A percentile compares a stretch with the other conserved stretches of the same genome.
Conservation (phyloP, 2,888 invertebrate genomes). For the Heliothis peltigera region DNA sequence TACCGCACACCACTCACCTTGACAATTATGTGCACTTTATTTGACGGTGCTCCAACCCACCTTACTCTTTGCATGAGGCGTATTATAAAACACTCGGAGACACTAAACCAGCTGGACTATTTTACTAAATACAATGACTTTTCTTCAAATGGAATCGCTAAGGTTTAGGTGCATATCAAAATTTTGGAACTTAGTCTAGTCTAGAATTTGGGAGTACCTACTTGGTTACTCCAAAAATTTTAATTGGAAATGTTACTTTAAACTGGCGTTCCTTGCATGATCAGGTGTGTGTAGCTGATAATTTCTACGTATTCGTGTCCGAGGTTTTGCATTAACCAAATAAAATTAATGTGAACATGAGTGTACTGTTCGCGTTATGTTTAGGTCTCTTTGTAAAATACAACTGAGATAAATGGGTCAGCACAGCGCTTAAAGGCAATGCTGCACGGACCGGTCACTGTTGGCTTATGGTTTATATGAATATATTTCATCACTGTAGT, state of each 20-base stretch:
- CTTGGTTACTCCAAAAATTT: too few relatives aligned
- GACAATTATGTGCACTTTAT: constrained; percentile 86
- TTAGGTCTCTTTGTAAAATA: constrained; percentile 49
- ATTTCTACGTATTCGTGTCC: neutral
- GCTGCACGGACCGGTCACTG: constrained; percentile 29
- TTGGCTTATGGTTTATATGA: constrained; percentile 14
- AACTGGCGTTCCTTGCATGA: neutral
- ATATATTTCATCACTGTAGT: neutral
- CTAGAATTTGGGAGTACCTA: neutral
- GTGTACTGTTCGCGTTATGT: constrained; percentile 33
- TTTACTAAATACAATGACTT: constrained; percentile 12
- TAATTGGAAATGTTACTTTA: neutral
- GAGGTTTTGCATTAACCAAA: constrained; percentile 16
- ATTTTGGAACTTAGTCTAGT: neutral
- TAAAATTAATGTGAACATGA: constrained; percentile 32
- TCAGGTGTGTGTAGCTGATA: neutral
- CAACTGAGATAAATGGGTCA: constrained; percentile 49
- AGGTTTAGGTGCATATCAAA: neutral
- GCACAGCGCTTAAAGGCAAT: constrained; percentile 35
- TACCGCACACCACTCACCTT: constrained; percentile 80
- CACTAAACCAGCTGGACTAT: constrained; percentile 15
- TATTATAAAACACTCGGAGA: constrained; percentile 50
- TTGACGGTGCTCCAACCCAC: constrained; percentile 73
- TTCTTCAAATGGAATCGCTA: neutral
- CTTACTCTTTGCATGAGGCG: constrained; percentile 55